Conservation (phyloP, 2,797 vertebrate genomes). For the Rhinatrema bivittatum region DNA sequence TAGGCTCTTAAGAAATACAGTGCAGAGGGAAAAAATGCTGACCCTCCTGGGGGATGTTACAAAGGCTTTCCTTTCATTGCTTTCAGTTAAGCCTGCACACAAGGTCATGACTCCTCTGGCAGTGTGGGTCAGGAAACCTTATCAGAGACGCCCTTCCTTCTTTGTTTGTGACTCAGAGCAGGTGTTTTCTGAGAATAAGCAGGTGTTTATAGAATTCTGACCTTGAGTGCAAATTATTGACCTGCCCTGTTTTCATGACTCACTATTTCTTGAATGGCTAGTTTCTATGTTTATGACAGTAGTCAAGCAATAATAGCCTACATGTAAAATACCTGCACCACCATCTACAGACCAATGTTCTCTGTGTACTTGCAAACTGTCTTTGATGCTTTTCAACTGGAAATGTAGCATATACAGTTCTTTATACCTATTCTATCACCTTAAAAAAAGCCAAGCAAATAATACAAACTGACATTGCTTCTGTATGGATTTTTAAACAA, state of each 20-base stretch:
- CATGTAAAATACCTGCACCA: slow-evolving; percentile 8
- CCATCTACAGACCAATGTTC: slow-evolving; percentile 6
- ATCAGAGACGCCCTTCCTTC: slow-evolving; percentile 16
- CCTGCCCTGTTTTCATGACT: slow-evolving; percentile 43
- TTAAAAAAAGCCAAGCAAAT: slow-evolving; percentile 3
- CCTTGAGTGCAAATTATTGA: slow-evolving; percentile 37
- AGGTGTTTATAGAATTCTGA: slow-evolving; percentile 49
- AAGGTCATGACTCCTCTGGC: slow-evolving; percentile 13
- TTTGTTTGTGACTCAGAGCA: slow-evolving; percentile 35
- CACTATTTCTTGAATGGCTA: slow-evolving; percentile 27
- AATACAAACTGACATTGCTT: background rate
- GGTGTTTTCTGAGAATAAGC: slow-evolving; percentile 45
- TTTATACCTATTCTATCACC: background rate
- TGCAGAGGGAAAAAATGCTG: slow-evolving; percentile 18
- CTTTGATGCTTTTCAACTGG: slow-evolving; percentile 5
- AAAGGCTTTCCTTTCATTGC: slow-evolving; percentile 27
- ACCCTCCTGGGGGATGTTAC: slow-evolving; percentile 16
- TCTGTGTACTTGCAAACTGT: slow-evolving; percentile 4
- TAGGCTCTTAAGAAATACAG: slow-evolving; percentile 29
- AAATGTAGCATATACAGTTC: background rate
- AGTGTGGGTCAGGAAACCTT: slow-evolving; percentile 24
- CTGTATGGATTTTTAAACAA: background rate
- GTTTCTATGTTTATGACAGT: slow-evolving; percentile 13
- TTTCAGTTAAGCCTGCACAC: slow-evolving; percentile 15
- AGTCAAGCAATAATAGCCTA: background rate